Conservation (phyloP, 1,140 invertebrate genomes). For the Cyphomyrmex costatus region DNA sequence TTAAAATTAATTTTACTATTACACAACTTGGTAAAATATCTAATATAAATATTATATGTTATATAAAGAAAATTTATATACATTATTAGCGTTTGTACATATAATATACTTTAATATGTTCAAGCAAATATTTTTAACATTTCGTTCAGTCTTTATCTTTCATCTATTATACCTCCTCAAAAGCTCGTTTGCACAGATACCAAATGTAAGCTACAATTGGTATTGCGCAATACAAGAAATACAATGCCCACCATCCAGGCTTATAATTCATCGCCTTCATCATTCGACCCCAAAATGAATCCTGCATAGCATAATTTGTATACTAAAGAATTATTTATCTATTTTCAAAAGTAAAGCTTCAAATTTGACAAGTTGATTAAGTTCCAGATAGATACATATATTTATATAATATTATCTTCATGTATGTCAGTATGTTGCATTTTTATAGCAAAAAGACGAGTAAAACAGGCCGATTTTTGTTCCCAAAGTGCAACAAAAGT, state of each 20-base stretch:
- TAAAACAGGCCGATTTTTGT: too few species aligned
- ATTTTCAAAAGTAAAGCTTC: constrained; percentile 1
- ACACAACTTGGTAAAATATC: background rate
- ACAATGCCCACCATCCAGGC: constrained; percentile 92
- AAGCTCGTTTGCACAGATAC: constrained; percentile 89
- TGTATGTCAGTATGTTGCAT: too few species aligned
- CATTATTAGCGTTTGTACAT: constrained; percentile 3
- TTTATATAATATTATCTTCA: background rate
- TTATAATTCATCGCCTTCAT: constrained; percentile 92
- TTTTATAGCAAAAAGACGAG: too few species aligned
- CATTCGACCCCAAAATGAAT: constrained; percentile 90
- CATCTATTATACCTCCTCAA: constrained; percentile 90
- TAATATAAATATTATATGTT: background rate
- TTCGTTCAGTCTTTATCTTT: constrained; percentile 8
- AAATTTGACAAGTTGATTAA: background rate
- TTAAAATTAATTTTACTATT: background rate
- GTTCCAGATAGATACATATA: background rate
- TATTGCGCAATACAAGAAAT: constrained; percentile 92
- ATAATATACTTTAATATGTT: constrained; percentile 23
- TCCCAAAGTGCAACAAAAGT: too few species aligned
- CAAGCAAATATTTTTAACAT: constrained; percentile 29
- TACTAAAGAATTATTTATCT: constrained; percentile 14
- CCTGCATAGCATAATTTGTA: constrained; percentile 84
- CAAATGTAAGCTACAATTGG: constrained; percentile 91
- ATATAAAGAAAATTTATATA: background rate